Conservation (phyloP, 2,888 invertebrate species). For the Machimus atricapillus region DNA sequence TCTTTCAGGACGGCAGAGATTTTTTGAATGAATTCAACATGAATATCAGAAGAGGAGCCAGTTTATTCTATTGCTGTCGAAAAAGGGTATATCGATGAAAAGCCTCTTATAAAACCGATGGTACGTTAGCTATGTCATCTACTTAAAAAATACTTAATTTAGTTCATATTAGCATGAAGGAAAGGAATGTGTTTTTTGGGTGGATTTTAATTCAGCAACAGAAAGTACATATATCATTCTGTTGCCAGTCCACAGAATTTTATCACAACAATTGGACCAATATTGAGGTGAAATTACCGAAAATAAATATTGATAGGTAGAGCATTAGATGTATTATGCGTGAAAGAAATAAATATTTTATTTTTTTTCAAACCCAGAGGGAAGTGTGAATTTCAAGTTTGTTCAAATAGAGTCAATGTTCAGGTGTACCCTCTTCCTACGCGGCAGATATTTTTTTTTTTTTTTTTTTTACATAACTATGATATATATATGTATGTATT, state of each 20-base stretch:
- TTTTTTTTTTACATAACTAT: no score
- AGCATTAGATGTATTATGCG: not conserved
- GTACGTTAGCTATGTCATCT: no score
- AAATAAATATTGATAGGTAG: not conserved
- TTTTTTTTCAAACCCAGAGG: not conserved
- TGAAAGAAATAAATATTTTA: no score
- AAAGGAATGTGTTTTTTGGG: no score
- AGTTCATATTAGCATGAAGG: no score
- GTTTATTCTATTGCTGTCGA: not conserved
- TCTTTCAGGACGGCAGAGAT: not conserved
- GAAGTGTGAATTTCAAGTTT: not conserved
- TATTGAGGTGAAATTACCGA: not conserved
- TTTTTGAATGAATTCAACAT: no score
- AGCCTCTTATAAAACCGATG: no score
- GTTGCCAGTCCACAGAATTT: not conserved
- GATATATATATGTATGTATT: no score
- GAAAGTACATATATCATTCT: slow-evolving; percentile 9
- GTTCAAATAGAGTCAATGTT: not conserved
- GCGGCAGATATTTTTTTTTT: not conserved
- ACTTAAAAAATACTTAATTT: no score
- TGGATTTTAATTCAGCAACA: not conserved
- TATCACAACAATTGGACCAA: not conserved
- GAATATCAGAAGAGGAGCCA: not conserved
- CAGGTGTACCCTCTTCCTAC: not conserved
- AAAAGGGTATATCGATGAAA: not conserved